These are phyloP conservation scores for Trichogramma evanescens DNA, from an alignment of 2,888 invertebrate genomes.

Conservation along the genomic window DNA sequence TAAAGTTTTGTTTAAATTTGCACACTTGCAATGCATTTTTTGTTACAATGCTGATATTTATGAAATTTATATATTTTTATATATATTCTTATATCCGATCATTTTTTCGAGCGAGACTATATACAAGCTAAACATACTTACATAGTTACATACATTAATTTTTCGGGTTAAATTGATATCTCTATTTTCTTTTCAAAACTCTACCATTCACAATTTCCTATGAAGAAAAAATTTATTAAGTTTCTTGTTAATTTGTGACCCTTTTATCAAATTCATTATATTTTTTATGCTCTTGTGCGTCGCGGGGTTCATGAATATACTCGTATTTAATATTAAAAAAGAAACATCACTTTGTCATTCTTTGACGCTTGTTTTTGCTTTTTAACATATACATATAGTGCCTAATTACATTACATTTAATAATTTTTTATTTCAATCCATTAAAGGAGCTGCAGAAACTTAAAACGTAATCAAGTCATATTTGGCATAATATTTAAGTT, in stretches of 20 bases:
- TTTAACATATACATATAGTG: constrained; percentile 8
- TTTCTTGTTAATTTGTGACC: background rate
- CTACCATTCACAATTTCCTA: background rate
- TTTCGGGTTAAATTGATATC: background rate
- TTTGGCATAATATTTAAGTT: constrained; percentile 9
- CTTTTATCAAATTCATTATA: background rate
- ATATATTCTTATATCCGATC: constrained; percentile 10
- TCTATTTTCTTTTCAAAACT: constrained; percentile 6
- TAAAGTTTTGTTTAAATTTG: background rate
- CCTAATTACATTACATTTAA: constrained; percentile 17
- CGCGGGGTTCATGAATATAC: constrained; percentile 14
- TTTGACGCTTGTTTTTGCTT: constrained; percentile 1
- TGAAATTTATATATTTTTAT: constrained; percentile 19
- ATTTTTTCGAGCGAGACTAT: constrained; percentile 22
- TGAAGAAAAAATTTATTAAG: background rate
- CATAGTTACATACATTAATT: constrained; percentile 24
- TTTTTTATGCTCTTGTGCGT: constrained; percentile 16
- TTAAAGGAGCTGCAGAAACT: constrained; percentile 8
- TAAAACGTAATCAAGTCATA: constrained; percentile 4
- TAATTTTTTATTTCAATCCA: background rate
- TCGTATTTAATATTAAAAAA: constrained; percentile 12
- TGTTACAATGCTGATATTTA: constrained; percentile 16
- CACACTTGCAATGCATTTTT: background rate
- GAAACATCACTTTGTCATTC: background rate
- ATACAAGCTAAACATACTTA: constrained; percentile 25